Evolutionary conservation across 2,888 invertebrate species (phyloP).

Genomic region (Hirtodrosophila histrioides): DNA sequence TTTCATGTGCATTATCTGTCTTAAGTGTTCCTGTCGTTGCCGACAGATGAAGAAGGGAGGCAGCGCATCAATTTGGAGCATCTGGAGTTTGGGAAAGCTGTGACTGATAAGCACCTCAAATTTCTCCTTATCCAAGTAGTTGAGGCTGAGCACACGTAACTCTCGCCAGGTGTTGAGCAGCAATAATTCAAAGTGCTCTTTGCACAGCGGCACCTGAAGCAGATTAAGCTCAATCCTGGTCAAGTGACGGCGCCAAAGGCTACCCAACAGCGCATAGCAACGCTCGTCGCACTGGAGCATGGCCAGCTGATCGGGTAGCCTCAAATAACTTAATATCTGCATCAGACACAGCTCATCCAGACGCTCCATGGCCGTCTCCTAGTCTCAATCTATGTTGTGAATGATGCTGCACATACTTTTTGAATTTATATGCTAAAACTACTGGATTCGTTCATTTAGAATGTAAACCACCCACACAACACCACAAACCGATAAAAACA

Average conservation of each 20-base stretch:
- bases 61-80: conserved; percentile 58
- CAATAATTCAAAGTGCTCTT: conserved; percentile 42
- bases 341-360: conserved; percentile 65
- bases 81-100: conserved; percentile 54
- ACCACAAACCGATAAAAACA: no score
- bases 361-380: conserved; percentile 50
- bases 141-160: conserved; percentile 38
- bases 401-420: conserved; percentile 5
- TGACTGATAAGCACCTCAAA: conserved; percentile 41
- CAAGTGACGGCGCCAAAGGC: conserved; percentile 55
- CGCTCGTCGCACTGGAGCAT: conserved; percentile 57
- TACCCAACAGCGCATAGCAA: conserved; percentile 45
- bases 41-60: conserved; percentile 60
- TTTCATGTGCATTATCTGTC: conserved; percentile 12
- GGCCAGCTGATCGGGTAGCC: conserved; percentile 58
- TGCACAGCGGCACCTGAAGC: conserved; percentile 47
- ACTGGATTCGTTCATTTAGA: conserved; percentile 7
- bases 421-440: conserved; percentile 17
- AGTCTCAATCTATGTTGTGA: background rate
- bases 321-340: conserved; percentile 42
- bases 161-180: conserved; percentile 22
- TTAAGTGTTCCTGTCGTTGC: conserved; percentile 35
- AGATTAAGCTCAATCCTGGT: conserved; percentile 51
- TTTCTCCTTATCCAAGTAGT: conserved; percentile 45
- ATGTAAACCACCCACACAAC: no score